These are phyloP conservation scores for Mixornis gularis DNA, from an alignment of 2,113 vertebrate species.

Conservation along the genomic window DNA sequence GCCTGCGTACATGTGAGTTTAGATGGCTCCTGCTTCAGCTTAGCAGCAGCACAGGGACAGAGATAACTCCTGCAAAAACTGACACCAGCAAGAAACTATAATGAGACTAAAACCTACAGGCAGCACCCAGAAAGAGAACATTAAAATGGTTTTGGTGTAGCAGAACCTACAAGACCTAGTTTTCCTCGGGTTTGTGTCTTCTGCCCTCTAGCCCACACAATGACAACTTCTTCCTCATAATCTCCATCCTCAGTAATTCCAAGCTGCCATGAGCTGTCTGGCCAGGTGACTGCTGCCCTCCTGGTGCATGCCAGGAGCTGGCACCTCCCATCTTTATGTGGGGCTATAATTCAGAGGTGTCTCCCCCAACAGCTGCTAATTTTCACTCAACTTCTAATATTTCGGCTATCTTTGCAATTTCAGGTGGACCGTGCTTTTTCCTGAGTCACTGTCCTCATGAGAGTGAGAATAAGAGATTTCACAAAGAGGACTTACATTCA, in stretches of 20 bases:
- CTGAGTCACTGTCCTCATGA: not conserved
- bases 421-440: not conserved
- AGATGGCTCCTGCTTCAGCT: not conserved
- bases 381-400: not conserved
- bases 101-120: not conserved
- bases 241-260: not conserved
- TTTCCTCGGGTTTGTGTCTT: not conserved
- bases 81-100: not conserved
- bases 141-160: not conserved
- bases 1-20: accelerated
- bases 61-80: not conserved
- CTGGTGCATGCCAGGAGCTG: not conserved
- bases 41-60: not conserved
- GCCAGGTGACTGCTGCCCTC: not conserved
- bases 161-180: not conserved
- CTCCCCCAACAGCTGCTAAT: not conserved
- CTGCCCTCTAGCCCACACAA: not conserved
- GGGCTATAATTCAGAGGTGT: not conserved
- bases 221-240: not conserved
- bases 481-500: not conserved
- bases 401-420: not conserved
- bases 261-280: accelerated
- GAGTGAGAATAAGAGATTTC: not conserved
- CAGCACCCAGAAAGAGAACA: not conserved
- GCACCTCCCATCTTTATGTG: not conserved